Base-by-base conservation (phyloP, 2,113 vertebrate genomes). In the Axis porcinus region DNA sequence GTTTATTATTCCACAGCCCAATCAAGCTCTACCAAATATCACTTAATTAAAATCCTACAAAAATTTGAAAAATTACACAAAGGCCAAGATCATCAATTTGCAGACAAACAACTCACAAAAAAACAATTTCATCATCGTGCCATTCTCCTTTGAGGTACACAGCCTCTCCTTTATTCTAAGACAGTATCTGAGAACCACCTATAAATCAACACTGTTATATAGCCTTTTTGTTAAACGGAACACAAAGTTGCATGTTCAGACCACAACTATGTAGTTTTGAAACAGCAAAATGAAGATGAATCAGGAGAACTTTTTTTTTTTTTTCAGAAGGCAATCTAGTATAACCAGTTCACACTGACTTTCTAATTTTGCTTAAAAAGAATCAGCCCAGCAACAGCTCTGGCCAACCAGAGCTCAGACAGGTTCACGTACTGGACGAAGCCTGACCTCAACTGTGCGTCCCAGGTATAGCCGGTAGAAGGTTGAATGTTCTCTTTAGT, bases 291-390 rank as follows among this genome's bases (percentile, higher is more conserved):
- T 97, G 97, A 95, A 96, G 95, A 98, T 98, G 98, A 98, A 98
- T 98, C 96, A 96, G 97, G 97, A 98, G 78, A 94, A 95, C 25
- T 52, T 95, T 94, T 97, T 97, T 81, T 58, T 94, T 78, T 96
- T 93, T 97, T 67, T 40, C 40, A 98, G 98, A 97, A 98, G 97
- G 89, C 96, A 97, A 87, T 98, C 98, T 98, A 74, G 97, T 98
- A 96, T 92, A 97, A 98, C 98, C 98, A 95, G 98, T 98, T 98
- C 97, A 96, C 93, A 97, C 60, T 67, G 94, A 98, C 98, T 98
- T 98, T 98, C 98, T 98, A 98, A 97, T 98, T 98, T 98, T 97
- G 97, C 98, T 97, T 97, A 93, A 97, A 98, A 97, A 88, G 86
- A 98, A 97, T 97, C 90, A 70, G 97, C 98, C 97, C 97, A 97